A percentile compares a stretch with the other conserved stretches of the same genome.
phyloP scores from a whole-genome alignment of 2,888 invertebrate species.

The Oligia fasciuncula region DNA sequence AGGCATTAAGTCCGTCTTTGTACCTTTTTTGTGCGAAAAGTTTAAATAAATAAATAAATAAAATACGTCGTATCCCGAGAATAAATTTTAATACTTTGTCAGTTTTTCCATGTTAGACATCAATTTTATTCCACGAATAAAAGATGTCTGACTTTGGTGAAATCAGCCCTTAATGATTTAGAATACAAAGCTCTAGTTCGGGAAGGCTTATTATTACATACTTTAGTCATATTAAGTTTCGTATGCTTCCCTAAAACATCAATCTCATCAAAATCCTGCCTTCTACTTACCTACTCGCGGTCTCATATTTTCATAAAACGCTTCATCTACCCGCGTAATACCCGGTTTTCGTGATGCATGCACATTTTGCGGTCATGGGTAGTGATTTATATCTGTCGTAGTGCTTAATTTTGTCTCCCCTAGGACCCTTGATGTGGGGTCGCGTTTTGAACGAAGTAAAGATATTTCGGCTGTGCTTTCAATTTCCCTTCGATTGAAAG shows the following conservation, averaged over 20 bases:
- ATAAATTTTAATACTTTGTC: too few species aligned
- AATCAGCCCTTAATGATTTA: neutral
- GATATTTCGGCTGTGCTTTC: constrained; percentile 51
- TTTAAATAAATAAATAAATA: too few species aligned
- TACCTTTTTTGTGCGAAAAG: too few species aligned
- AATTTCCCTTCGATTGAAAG: constrained; percentile 58
- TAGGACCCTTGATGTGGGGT: constrained; percentile 43
- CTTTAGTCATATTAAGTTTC: neutral
- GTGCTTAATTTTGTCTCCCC: constrained; percentile 59
- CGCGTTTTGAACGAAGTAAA: constrained; percentile 37
- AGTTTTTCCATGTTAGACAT: neutral
- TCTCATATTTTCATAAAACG: constrained; percentile 45
- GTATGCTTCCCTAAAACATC: neutral
- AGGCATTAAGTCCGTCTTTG: too few species aligned
- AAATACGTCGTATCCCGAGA: too few species aligned
- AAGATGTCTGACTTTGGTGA: neutral
- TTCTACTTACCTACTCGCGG: neutral
- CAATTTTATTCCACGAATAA: neutral
- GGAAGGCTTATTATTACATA: neutral
- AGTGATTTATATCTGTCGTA: constrained; percentile 55
- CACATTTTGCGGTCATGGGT: constrained; percentile 59
- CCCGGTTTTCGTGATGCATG: constrained; percentile 58
- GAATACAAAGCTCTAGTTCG: neutral
- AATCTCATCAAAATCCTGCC: constrained; percentile 12
- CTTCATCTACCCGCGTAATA: constrained; percentile 47